Conservation (phyloP, 35 echinoderm and acorn worm species). For the Apostichopus japonicus region DNA sequence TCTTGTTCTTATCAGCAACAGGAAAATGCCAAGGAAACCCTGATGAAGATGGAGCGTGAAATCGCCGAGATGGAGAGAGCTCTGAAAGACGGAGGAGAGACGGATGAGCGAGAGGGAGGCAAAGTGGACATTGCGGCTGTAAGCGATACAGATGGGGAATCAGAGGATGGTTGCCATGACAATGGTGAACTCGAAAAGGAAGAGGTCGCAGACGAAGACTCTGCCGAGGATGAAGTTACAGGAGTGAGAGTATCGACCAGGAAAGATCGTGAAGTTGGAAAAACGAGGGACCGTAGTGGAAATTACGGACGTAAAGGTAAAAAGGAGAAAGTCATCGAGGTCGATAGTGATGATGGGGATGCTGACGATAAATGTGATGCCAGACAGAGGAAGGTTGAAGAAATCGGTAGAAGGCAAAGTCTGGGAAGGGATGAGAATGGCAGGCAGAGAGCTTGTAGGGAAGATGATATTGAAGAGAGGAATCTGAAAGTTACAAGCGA, state of each 20-base stretch:
- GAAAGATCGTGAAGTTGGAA: neutral
- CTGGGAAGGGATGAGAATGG: neutral
- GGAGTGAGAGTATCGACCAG: neutral
- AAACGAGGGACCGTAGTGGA: neutral
- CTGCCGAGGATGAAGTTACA: neutral
- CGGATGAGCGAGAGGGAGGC: neutral
- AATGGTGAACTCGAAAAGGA: conserved; percentile 5
- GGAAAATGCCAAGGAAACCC: conserved; percentile 63
- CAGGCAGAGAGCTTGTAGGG: neutral
- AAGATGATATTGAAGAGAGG: neutral
- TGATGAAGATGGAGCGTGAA: conserved; percentile 68
- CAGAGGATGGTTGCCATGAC: neutral
- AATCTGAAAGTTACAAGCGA: neutral
- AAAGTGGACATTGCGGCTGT: neutral
- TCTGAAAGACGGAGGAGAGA: conserved; percentile 34
- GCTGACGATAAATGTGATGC: neutral
- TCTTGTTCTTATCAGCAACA: conserved; percentile 68
- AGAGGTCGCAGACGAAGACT: conserved; percentile 26
- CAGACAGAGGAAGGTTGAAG: neutral
- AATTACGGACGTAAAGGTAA: neutral
- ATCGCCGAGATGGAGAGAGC: conserved; percentile 73
- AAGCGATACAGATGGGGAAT: conserved; percentile 8
- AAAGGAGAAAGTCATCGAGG: neutral
- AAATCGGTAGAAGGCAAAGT: neutral
- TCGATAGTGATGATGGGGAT: neutral